These are phyloP conservation scores for Sturnus vulgaris DNA, from an alignment of 2,113 vertebrate species.

Conservation along the genomic window DNA sequence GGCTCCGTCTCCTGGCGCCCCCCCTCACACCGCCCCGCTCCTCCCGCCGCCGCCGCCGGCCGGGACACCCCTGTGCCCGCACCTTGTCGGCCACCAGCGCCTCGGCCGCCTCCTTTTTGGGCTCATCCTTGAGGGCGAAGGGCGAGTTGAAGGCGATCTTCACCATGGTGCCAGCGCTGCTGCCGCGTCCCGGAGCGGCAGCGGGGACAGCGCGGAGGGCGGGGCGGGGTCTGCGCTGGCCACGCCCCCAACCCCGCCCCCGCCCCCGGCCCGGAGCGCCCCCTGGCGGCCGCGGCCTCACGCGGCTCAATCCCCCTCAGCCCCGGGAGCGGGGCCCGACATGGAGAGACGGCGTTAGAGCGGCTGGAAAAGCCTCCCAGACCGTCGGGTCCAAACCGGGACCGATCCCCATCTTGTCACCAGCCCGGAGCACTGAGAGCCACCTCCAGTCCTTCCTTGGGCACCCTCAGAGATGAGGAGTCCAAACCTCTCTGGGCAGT, in stretches of 20 bases:
- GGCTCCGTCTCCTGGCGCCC: background rate
- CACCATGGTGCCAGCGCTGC: constrained; percentile 72
- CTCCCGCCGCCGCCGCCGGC: background rate
- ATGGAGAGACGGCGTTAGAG: accelerated
- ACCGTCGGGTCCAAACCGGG: background rate
- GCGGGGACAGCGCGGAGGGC: background rate
- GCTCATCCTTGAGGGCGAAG: constrained; percentile 79
- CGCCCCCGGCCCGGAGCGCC: background rate
- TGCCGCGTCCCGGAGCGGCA: background rate
- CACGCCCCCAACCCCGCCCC: background rate
- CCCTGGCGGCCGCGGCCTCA: background rate
- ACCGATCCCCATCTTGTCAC: background rate
- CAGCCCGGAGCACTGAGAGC: background rate
- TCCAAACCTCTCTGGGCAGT: background rate
- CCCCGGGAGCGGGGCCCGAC: accelerated
- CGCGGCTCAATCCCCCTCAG: background rate
- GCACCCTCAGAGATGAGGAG: too few relatives aligned
- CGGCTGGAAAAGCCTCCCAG: background rate
- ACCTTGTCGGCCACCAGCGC: constrained; percentile 76
- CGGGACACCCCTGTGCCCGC: background rate
- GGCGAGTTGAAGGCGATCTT: constrained; percentile 86
- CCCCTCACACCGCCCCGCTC: background rate
- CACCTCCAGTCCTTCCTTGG: background rate
- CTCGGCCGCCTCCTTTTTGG: constrained; percentile 68
- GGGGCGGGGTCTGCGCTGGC: background rate